phyloP scores from a whole-genome alignment of 2,888 invertebrate species.

The Apodemia zela region DNA sequence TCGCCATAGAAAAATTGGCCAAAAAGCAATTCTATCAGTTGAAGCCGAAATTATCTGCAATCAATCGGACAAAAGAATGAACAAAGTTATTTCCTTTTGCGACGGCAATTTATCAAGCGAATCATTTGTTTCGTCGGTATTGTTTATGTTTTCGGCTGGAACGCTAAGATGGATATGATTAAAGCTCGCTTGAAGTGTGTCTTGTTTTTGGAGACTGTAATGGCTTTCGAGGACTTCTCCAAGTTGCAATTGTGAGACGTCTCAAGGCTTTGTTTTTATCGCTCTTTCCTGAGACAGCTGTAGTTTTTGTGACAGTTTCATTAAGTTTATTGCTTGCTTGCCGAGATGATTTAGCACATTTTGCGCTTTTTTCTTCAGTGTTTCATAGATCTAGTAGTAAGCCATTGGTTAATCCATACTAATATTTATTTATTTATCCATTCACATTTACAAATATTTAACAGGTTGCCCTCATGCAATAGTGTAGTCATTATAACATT shows the following conservation, averaged over 20 bases:
- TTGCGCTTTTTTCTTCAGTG: background rate
- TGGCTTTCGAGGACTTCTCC: slow-evolving; percentile 35
- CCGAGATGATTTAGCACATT: background rate
- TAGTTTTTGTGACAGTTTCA: slow-evolving; percentile 1
- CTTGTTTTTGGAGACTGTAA: slow-evolving; percentile 38
- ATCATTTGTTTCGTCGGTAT: slow-evolving; percentile 56
- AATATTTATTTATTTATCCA: no score
- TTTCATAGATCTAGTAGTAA: background rate
- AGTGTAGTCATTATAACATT: no score
- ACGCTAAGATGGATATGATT: slow-evolving; percentile 28
- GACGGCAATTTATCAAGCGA: slow-evolving; percentile 58
- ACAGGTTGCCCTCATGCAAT: no score
- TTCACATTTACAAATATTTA: no score
- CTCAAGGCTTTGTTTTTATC: slow-evolving; percentile 9
- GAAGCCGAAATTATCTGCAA: slow-evolving; percentile 66
- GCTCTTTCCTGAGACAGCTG: background rate
- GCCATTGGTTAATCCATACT: no score
- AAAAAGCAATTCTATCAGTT: slow-evolving; percentile 52
- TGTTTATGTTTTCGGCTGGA: slow-evolving; percentile 41
- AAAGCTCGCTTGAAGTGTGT: slow-evolving; percentile 34
- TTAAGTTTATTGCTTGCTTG: slow-evolving; percentile 7
- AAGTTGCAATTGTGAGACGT: slow-evolving; percentile 10
- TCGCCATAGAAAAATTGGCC: slow-evolving; percentile 22
- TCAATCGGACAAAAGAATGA: slow-evolving; percentile 67
- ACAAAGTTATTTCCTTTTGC: slow-evolving; percentile 53